phyloP scores from a whole-genome alignment of 1,140 invertebrate species.

The Cecropterus lyciades region DNA sequence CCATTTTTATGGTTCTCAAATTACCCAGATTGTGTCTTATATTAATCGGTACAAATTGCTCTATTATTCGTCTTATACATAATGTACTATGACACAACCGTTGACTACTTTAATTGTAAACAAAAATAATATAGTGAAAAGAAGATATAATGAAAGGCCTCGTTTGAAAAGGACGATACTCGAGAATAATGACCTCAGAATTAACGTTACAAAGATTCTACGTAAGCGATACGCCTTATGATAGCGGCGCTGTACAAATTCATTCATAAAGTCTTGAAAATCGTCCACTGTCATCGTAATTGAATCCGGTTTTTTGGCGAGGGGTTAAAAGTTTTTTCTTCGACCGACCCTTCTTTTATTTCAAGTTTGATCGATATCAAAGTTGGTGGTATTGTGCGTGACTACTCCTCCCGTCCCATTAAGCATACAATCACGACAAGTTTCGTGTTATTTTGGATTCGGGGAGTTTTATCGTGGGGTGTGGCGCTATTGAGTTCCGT shows the following conservation, averaged over 20 bases:
- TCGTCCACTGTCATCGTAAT: slow-evolving; percentile 9
- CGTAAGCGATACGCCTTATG: neutral
- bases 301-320: slow-evolving; percentile 20
- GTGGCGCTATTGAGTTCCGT: slow-evolving; percentile 13
- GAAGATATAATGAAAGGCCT: no score
- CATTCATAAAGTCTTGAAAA: slow-evolving; percentile 6
- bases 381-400: slow-evolving; percentile 37
- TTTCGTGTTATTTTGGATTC: slow-evolving; percentile 18
- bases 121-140: no score
- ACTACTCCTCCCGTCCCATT: slow-evolving; percentile 40
- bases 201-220: neutral
- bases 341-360: slow-evolving; percentile 26
- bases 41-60: no score
- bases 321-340: slow-evolving; percentile 13
- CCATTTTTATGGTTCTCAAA: no score
- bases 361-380: slow-evolving; percentile 49
- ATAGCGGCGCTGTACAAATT: neutral
- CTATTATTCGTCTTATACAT: no score
- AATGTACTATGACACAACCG: no score
- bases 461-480: slow-evolving; percentile 18
- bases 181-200: neutral
- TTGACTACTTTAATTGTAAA: no score
- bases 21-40: no score
- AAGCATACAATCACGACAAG: slow-evolving; percentile 27
- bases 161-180: no score